phyloP scores from a whole-genome alignment of 1,140 invertebrate genomes.

The Cyclargus thomasi region DNA sequence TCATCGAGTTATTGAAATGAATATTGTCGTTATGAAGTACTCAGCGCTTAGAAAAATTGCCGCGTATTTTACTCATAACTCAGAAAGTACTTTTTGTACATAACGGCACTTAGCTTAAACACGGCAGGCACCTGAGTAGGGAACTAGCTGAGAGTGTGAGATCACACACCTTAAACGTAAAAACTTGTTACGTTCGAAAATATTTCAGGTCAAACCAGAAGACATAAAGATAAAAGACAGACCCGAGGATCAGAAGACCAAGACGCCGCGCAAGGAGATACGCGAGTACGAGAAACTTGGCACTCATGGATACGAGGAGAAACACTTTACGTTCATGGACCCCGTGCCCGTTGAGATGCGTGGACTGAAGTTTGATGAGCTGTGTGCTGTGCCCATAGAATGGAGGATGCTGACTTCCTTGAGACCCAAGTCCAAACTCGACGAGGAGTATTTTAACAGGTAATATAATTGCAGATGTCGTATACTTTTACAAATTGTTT shows the following conservation, averaged over 20 bases:
- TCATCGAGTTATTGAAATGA: no score
- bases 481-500: no score
- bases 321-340: conserved; percentile 83
- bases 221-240: conserved; percentile 81
- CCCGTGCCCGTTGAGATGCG: conserved; percentile 90
- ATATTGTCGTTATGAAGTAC: no score
- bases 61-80: no score
- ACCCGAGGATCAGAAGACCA: conserved; percentile 79
- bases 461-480: no score
- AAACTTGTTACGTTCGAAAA: no score
- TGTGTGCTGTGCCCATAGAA: conserved; percentile 90
- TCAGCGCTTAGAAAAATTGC: no score
- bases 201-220: conserved; percentile 74
- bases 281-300: conserved; percentile 73
- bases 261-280: conserved; percentile 80
- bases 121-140: no score
- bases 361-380: conserved; percentile 83
- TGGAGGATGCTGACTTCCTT: conserved; percentile 94
- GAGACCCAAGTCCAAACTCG: conserved; percentile 85
- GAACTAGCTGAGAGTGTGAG: no score
- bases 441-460: conserved; percentile 92
- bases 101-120: no score
- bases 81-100: no score
- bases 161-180: no score
- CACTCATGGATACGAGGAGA: conserved; percentile 72